Conservation (phyloP, 2,113 vertebrate species). For the Alces alces region DNA sequence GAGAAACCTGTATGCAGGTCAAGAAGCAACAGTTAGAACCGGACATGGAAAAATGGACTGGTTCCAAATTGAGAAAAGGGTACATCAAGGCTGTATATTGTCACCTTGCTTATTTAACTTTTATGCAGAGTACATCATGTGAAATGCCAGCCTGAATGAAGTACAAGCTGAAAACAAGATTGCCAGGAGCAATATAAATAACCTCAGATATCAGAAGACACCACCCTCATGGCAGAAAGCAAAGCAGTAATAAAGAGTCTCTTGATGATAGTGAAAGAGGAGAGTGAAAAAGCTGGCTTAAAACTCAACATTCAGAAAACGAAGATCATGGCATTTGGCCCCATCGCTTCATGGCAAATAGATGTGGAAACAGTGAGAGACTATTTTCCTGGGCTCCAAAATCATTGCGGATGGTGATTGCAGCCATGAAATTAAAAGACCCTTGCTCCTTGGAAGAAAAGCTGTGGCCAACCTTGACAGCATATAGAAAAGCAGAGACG, state of each 20-base stretch:
- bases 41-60: rapidly evolving
- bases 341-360: neutral
- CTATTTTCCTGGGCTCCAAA: neutral
- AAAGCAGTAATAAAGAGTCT: neutral
- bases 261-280: neutral
- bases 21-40: neutral
- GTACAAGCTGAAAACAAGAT: neutral
- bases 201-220: neutral
- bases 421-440: neutral
- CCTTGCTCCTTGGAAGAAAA: neutral
- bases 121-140: neutral
- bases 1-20: neutral
- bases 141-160: neutral
- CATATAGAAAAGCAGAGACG: neutral
- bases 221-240: neutral
- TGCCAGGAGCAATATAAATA: neutral
- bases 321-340: neutral
- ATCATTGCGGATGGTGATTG: neutral
- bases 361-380: neutral
- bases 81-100: neutral
- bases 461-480: neutral
- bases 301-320: neutral
- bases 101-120: neutral
- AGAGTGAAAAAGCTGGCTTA: neutral
- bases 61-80: neutral